A percentile compares a stretch with the other conserved stretches of the same genome.
Conservation (phyloP, 1,140 invertebrate genomes). For the Euglossa dilemma region DNA sequence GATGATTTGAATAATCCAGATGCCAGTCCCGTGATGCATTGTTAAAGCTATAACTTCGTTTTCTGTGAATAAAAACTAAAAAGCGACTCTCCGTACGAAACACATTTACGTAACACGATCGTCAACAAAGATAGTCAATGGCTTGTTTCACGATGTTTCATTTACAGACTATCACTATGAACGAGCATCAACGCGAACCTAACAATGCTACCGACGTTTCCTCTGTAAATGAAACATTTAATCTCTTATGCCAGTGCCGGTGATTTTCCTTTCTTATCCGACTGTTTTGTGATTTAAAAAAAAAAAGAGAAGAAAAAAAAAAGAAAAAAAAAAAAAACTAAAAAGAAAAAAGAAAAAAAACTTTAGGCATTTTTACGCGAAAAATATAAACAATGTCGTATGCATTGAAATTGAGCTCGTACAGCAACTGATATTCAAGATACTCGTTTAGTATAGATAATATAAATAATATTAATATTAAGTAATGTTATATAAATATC, state of each 20-base stretch:
- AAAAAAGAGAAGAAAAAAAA: not conserved
- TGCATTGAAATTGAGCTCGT: slow-evolving; percentile 17
- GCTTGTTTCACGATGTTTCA: slow-evolving; percentile 52
- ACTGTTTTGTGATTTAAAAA: slow-evolving; percentile 23
- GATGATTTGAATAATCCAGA: slow-evolving; percentile 59
- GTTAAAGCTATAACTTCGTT: slow-evolving; percentile 61
- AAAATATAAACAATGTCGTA: slow-evolving; percentile 13
- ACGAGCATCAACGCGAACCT: not conserved
- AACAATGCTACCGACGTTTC: not conserved
- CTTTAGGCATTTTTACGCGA: not conserved
- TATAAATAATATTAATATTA: slow-evolving; percentile 62
- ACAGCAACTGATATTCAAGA: slow-evolving; percentile 24
- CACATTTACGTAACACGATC: slow-evolving; percentile 54
- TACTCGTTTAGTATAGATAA: slow-evolving; percentile 22
- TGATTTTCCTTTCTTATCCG: slow-evolving; percentile 51
- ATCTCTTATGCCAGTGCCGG: slow-evolving; percentile 62
- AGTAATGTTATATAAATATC: slow-evolving; percentile 55
- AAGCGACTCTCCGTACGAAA: slow-evolving; percentile 60
- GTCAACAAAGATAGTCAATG: slow-evolving; percentile 64
- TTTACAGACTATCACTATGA: slow-evolving; percentile 28
- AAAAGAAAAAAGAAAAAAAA: slow-evolving; percentile 4
- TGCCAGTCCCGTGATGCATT: slow-evolving; percentile 57
- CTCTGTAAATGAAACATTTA: slow-evolving; percentile 58
- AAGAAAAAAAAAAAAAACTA: not conserved
- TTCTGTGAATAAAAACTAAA: slow-evolving; percentile 64